A percentile compares a stretch with the other conserved stretches of the same genome.
These are phyloP conservation scores for Accipiter virgatus DNA, from an alignment of 2,113 vertebrate genomes.

Conservation along the genomic window DNA sequence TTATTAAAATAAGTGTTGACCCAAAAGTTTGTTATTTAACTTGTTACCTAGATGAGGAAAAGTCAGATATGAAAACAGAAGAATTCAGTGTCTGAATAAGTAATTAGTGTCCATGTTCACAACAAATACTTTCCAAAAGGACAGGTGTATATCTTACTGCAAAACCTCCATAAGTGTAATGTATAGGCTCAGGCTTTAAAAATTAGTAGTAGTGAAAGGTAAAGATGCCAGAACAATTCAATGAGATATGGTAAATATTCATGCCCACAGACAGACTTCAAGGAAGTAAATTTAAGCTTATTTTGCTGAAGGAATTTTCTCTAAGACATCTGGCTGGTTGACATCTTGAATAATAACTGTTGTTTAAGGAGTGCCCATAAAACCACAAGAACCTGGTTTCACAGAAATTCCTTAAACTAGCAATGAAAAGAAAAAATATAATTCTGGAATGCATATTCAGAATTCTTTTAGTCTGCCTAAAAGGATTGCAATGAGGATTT, in stretches of 20 bases:
- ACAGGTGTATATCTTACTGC: neutral
- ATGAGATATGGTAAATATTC: neutral
- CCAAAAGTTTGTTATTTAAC: neutral
- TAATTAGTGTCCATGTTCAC: neutral
- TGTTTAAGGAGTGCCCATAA: neutral
- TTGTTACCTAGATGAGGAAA: neutral
- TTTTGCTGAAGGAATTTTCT: neutral
- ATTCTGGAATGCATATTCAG: neutral
- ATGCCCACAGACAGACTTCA: neutral
- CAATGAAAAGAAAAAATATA: neutral
- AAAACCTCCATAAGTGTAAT: neutral
- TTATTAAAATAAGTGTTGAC: neutral
- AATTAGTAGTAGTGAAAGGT: neutral
- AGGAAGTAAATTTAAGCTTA: neutral
- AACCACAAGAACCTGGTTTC: neutral
- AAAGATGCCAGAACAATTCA: neutral
- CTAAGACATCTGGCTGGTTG: neutral
- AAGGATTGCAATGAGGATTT: neutral
- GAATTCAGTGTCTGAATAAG: neutral
- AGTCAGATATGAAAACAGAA: neutral
- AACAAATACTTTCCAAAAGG: neutral
- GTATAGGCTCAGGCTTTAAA: neutral
- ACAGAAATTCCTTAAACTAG: neutral
- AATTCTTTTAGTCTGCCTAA: neutral
- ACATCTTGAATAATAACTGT: neutral